Evolutionary conservation across 2,797 vertebrate species (phyloP), one percentile per base, ranked within the genome.

Genomic region (Gadopsis marmoratus): DNA sequence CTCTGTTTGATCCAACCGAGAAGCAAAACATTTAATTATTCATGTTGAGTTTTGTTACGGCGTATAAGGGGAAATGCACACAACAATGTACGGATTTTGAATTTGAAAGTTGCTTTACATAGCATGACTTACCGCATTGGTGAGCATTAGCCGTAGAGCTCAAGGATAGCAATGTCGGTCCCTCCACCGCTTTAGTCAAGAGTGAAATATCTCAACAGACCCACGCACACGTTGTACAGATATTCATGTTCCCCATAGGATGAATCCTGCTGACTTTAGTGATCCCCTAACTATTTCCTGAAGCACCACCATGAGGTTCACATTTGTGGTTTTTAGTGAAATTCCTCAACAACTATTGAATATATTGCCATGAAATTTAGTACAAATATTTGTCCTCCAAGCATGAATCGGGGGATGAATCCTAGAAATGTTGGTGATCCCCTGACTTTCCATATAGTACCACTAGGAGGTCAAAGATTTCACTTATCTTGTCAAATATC

Each of bases 1-100:
- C 58, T 76, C 59, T 47, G 39, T 85, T 79, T 86, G 69, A 88
- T 87, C 37, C 74, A 68, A 60, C 54, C 51, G 71, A 85, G 66
- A 82, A 76, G 65, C 62, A 65, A 45, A 63, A 64, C 63, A 60
- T 85, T 76, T 19, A 74, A 63, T 88, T 86, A 77, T 82, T 79
- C 33, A 39, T 70, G 64, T 48, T 4, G 56, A 39, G 60, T 71
- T 84, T 67, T 76, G 61, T 62, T 19, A 9, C 51, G 43, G 11
- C n/a, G 11, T 19, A 16, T 11, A 29, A 53, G 31, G 29, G 66
- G 37, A 72, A 71, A 69, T 37, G 45, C 48, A 37, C 5, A 55
- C 10, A 68, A 48, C 45, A 53, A 37, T 45, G 33, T 17, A 6
- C 2, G 29, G 35, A 12, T 66, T n/a, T 37, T 21, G 21, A 47